These are phyloP conservation scores for Allacma fusca DNA, from an alignment of 2,888 invertebrate genomes.

Conservation along the genomic window DNA sequence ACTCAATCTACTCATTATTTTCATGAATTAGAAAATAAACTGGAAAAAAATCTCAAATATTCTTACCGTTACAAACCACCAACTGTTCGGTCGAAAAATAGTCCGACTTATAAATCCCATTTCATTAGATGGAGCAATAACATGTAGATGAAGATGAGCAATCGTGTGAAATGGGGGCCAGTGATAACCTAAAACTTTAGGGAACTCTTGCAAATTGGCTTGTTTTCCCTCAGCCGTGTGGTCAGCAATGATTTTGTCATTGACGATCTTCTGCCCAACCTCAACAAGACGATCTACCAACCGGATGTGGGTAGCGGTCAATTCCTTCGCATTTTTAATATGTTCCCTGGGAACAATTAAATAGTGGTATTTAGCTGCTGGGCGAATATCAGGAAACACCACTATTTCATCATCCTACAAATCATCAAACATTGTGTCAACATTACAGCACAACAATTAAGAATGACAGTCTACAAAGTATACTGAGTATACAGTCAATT, in stretches of 20 bases:
- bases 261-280: conserved; percentile 42
- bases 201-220: background rate
- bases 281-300: conserved; percentile 44
- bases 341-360: conserved; percentile 81
- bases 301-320: conserved; percentile 69
- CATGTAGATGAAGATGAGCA: conserved; percentile 83
- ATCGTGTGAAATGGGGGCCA: conserved; percentile 90
- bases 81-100: conserved; percentile 77
- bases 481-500: background rate
- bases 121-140: conserved; percentile 78
- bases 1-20: background rate
- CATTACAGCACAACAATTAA: background rate
- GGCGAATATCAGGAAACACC: conserved; percentile 84
- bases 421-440: conserved; percentile 36
- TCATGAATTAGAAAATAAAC: background rate
- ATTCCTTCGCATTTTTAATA: conserved; percentile 75
- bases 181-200: conserved; percentile 72
- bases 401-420: conserved; percentile 74
- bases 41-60: conserved; percentile 38
- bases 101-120: conserved; percentile 74
- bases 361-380: conserved; percentile 81
- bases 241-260: conserved; percentile 33
- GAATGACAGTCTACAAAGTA: too few species aligned
- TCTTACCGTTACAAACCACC: conserved; percentile 85
- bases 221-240: background rate